phyloP scores from a whole-genome alignment of 1,140 invertebrate genomes.

The Gryllus bimaculatus region DNA sequence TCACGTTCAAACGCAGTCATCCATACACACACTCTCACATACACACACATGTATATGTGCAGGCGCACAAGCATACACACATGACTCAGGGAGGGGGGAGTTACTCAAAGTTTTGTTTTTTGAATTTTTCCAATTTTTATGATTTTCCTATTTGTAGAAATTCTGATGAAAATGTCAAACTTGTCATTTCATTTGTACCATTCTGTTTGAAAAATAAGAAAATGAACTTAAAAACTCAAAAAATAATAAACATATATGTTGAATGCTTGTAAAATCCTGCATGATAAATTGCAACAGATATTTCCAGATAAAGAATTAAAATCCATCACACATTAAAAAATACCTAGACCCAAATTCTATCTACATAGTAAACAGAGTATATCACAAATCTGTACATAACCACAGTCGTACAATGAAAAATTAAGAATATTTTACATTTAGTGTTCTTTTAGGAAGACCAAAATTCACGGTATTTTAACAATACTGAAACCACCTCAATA shows the following conservation, averaged over 20 bases:
- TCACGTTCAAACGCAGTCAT: background rate
- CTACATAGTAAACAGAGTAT: too few relatives aligned
- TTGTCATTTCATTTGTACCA: background rate
- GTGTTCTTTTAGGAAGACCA: background rate
- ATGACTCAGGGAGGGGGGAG: background rate
- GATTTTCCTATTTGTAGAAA: background rate
- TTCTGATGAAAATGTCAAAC: background rate
- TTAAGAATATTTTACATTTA: background rate
- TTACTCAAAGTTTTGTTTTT: background rate
- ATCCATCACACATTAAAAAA: background rate
- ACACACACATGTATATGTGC: background rate
- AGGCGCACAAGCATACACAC: background rate
- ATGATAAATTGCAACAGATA: slow-evolving; percentile 1
- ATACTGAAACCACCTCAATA: background rate
- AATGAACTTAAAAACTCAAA: background rate
- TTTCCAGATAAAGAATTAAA: background rate
- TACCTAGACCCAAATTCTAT: background rate
- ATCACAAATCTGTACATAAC: too few relatives aligned
- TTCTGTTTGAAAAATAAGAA: background rate
- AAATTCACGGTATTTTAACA: background rate
- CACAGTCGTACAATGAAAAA: too few relatives aligned
- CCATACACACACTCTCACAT: background rate
- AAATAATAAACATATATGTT: background rate
- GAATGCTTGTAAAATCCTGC: background rate
- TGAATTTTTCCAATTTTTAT: background rate